A percentile compares a stretch with the other conserved stretches of the same genome.
Conservation (phyloP, 2,888 invertebrate species). For the Andrena dorsata region DNA sequence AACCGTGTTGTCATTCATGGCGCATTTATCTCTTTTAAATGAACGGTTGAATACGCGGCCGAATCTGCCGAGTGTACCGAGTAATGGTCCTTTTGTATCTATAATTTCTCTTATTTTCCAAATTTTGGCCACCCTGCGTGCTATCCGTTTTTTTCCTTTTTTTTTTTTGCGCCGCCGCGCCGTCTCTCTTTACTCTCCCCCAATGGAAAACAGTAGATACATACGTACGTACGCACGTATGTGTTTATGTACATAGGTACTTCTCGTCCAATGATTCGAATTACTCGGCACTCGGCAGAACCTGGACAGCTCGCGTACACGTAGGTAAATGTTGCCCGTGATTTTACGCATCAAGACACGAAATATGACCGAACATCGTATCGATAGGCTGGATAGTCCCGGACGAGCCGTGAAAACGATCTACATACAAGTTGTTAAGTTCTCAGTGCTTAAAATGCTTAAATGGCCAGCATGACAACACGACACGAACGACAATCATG, state of each 20-base stretch:
- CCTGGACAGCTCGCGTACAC: constrained; percentile 11
- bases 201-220: background rate
- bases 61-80: constrained; percentile 57
- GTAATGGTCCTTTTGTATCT: constrained; percentile 22
- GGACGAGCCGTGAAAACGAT: constrained; percentile 13
- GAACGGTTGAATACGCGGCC: constrained; percentile 36
- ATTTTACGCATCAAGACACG: constrained; percentile 37
- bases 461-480: constrained; percentile 85
- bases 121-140: background rate
- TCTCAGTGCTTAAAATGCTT: constrained; percentile 70
- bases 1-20: constrained; percentile 85
- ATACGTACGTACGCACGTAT: too few species aligned
- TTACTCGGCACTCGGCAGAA: constrained; percentile 50
- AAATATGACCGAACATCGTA: constrained; percentile 24
- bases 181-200: background rate
- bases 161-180: background rate
- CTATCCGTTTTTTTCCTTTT: background rate
- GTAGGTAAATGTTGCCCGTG: constrained; percentile 21
- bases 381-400: background rate
- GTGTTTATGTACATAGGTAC: too few species aligned
- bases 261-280: background rate
- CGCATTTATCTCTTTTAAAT: constrained; percentile 76
- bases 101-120: too few species aligned
- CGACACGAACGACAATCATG: constrained; percentile 85
- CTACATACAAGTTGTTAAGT: background rate